Conservation (phyloP, 2,888 invertebrate species). For the Globia sparganii region DNA sequence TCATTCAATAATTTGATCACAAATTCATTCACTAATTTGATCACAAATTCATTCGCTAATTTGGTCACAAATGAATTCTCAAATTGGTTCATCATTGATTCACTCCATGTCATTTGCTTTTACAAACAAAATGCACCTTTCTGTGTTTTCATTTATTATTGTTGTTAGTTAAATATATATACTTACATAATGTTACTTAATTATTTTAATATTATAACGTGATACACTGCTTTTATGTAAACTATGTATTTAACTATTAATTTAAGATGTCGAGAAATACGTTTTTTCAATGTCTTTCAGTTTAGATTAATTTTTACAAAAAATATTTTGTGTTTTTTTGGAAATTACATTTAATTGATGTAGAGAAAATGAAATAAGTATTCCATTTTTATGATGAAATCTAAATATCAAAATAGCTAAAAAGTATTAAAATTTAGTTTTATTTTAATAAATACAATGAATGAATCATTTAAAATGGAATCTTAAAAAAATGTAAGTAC, state of each 20-base stretch:
- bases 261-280: slow-evolving; percentile 5
- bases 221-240: slow-evolving; percentile 45
- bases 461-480: slow-evolving; percentile 44
- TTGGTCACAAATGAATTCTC: background rate
- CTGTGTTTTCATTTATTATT: slow-evolving; percentile 4
- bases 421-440: background rate
- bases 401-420: background rate
- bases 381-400: slow-evolving; percentile 44
- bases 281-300: background rate
- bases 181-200: slow-evolving; percentile 36
- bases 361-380: slow-evolving; percentile 14
- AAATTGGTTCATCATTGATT: background rate
- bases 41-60: background rate
- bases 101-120: background rate
- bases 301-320: background rate
- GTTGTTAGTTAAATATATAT: slow-evolving; percentile 20
- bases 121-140: background rate
- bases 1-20: background rate
- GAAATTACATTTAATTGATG: slow-evolving; percentile 27
- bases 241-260: slow-evolving; percentile 36
- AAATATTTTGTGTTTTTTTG: slow-evolving; percentile 3
- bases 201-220: slow-evolving; percentile 50
- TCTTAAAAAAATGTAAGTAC: slow-evolving; percentile 39
- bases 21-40: background rate
- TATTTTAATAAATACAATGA: background rate